These are phyloP conservation scores for Sebastes taczanowskii DNA, from an alignment of 2,797 vertebrate species.

Conservation along the genomic window DNA sequence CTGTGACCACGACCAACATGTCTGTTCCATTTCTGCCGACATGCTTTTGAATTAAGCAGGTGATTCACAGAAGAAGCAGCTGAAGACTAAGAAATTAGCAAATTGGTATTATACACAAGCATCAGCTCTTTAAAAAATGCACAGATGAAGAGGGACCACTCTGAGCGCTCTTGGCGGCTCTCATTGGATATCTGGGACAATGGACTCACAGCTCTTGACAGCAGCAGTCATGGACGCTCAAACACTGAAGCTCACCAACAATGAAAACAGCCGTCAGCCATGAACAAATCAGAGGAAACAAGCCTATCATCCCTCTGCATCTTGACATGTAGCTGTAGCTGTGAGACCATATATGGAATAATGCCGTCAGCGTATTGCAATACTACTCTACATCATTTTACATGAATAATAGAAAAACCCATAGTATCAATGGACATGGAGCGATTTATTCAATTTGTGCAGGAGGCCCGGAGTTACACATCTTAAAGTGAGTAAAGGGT, in stretches of 20 bases:
- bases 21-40: neutral
- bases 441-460: neutral
- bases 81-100: neutral
- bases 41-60: neutral
- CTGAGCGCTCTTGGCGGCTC: constrained; percentile 19
- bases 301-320: constrained; percentile 2
- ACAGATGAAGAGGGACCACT: constrained; percentile 16
- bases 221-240: constrained; percentile 25
- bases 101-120: neutral
- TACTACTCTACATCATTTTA: constrained; percentile 19
- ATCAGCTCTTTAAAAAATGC: neutral
- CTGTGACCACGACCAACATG: neutral
- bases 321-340: constrained; percentile 8
- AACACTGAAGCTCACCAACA: constrained; percentile 29
- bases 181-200: constrained; percentile 34
- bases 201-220: constrained; percentile 36
- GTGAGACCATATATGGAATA: neutral
- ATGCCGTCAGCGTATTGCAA: neutral
- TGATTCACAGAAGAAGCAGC: constrained; percentile 2
- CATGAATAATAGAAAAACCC: constrained; percentile 11
- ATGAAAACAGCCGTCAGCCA: constrained; percentile 38
- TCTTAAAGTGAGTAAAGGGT: neutral
- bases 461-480: neutral
- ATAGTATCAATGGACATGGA: neutral
- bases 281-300: constrained; percentile 33